Evolutionary conservation across 2,888 invertebrate species (phyloP), one percentile per base, ranked within the genome.

Genomic region (Pollenia amentaria): DNA sequence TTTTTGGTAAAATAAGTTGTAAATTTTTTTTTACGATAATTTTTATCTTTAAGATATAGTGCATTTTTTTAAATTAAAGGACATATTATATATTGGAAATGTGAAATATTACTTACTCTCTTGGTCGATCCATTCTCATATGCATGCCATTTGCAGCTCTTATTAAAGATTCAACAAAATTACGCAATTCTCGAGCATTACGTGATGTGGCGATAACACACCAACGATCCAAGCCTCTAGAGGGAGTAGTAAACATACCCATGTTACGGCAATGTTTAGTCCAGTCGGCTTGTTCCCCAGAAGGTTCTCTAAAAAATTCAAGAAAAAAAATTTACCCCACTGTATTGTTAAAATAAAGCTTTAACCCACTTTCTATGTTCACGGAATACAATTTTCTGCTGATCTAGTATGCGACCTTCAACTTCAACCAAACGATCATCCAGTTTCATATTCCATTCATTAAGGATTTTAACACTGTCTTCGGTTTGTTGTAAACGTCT

Each of bases 201-300:
- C 91, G 91, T 7, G 89, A 88, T 0, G 93, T 92, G 1, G 90
- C 89, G 38, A 95, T 89, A 1, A 94, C 89, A 3, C 92, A 91
- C 95, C 94, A 95, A 7, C 93, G 90, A 21, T 88, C 89, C 2
- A 94, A 88, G 0, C 92, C 92, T 6, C 90, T 88, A 0, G 87
- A 89, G 0, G 93, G 93, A 6, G 91, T 90, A n/a, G 90, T 89
- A 18, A 94, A 93, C 94, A 95, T 94, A 0, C 90, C 88, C 83
- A 91, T 92, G 0, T 94, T 92, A 88, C 96, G 94, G 91, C 98
- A 94, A 21, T 95, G 95, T 6, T 94, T 93, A 0, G 96, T 96
- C 98, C 98, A 98, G 80, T 98, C 97, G 0, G 96, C 97, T 8
- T 94, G 94, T 0, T 94, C 93, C 1, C 95, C 96, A 0, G 94